Evolutionary conservation across 1,140 invertebrate species (phyloP), one percentile per base, ranked within the genome.

Genomic region (Magallana ariakensis): DNA sequence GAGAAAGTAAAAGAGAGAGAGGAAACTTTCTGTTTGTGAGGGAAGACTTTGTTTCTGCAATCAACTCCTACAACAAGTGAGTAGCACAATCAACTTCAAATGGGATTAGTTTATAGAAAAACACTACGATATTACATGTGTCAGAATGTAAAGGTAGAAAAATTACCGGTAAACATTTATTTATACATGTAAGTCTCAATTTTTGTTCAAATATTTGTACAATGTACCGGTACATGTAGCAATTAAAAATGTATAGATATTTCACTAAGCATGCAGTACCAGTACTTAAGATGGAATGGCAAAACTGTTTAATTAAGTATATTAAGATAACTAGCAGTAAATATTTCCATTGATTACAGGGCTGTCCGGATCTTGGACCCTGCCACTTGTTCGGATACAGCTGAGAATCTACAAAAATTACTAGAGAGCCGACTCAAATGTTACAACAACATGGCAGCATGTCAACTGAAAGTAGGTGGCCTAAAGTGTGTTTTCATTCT

Each of bases 21-120:
- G 98, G 97, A 6, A 98, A 98, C 94, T 98, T 97, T 96, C 98
- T 97, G 96, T 98, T 97, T 93, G 95, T 96, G 19, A 96, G 98
- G 60, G 96, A 96, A 53, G 97, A 98, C 91, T 96, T 96, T 81
- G 96, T 96, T 33, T 95, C 96, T 57, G 97, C 98, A 1, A 96
- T 98, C 85, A 97, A 97, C 88, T 96, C 97, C 91, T 99, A 98
- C 92, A 95, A 97, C 88, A 96, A 91, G 91, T 93, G 90, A 85
- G 91, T 84, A 80, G 3, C n/a, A 6, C 11, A 46, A 46, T 4
- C 33, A 46, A 46, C 33, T 46, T 46, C 33, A 46, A 46, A 46
- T 46, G 33, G 33, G 33, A 46, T 46, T 46, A 46, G 0, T 46
- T 46, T 46, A 4, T 46, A 46, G 33, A 46, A 46, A 46, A 46